Evolutionary conservation across 1,140 invertebrate species (phyloP), one percentile per base, ranked within the genome.

Genomic region (Drosophila kanapiae): DNA sequence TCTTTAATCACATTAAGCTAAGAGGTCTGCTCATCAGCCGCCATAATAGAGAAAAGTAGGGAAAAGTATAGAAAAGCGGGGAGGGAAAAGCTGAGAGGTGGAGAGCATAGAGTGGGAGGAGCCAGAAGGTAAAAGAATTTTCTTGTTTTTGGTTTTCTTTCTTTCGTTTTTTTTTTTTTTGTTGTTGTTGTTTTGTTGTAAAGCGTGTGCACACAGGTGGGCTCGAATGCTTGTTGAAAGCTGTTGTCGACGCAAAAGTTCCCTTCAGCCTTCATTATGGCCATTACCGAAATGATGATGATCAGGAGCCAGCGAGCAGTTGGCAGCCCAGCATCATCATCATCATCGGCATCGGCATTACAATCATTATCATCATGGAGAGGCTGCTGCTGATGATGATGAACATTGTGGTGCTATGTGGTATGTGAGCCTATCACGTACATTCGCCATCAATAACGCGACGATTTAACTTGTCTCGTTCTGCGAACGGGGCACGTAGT

Each of bases 391-490:
- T 37, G 43, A 69, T 76, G 53, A 64, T 64, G 47, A 63, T 75
- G 43, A 53, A 75, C 42, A 58, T 35, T 47, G 62, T 38, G 68
- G 57, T 54, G 61, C 69, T 48, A 70, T 70, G 59, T 57, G 69
- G 65, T 58, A 49, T 82, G 71, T 88, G 85, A 88, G 85, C 85
- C 85, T 90, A 88, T 90, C 85, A 88, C 85, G 85, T 88, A 88
- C 78, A 85, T 88, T 88, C 83, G 85, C 85, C 85, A 88, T 88
- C 85, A 88, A 88, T 88, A 88, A 88, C 85, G 85, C 85, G 80
- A 88, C 85, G 85, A 88, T 88, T 88, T 90, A 88, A 90, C 85
- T 90, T 88, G 85, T 88, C 85, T 90, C 85, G 78, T 90, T 79
- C 81, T 70, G 67, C 37, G 74, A 65, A 56, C 69, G 47, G 84